Evolutionary conservation across 1,140 invertebrate species (phyloP), one percentile per base, ranked within the genome.

Genomic region (Bombus confusus): DNA sequence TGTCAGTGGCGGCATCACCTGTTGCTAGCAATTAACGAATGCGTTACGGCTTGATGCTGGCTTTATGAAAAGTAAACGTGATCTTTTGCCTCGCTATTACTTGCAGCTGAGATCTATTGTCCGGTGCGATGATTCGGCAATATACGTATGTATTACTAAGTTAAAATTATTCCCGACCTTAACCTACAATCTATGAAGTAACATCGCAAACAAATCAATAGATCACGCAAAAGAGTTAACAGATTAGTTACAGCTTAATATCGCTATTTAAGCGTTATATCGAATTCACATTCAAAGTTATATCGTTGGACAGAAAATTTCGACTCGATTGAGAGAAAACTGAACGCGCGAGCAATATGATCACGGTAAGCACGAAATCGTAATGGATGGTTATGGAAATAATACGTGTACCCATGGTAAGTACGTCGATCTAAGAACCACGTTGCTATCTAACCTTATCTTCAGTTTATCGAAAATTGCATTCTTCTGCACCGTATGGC

Each of bases 21-120:
- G 90, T 91, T 91, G 90, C 90, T 91, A 88, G 57, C 88, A 91
- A 91, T 91, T 91, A 91, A 87, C 85, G 72, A 85, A 86, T 85
- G 82, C 82, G 66, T 86, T 71, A 66, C 57, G 64, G 74, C 76
- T 84, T 73, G 59, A 83, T 69, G 68, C 57, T 31, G 79, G 72
- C 84, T 89, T 83, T 89, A 86, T 86, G 87, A 87, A 81, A 86
- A 89, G 85, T 68, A 78, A 90, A 84, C 59, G 47, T 15, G 76
- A 80, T 83, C 68, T 66, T 80, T 89, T 37, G 76, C 57, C 37
- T 37, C 28, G 64, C 37, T 34, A 59, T 62, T 59, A 52, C 52
- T 12, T 47, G 57, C 66, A 15, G 13, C 37, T 6, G n/a, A 66
- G 71, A 66, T 75, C 12, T 12, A 52, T 69, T 69, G 9, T 39